These are phyloP conservation scores for Brachionus koreanus DNA, from an alignment of 1,140 invertebrate genomes.

Conservation along the genomic window DNA sequence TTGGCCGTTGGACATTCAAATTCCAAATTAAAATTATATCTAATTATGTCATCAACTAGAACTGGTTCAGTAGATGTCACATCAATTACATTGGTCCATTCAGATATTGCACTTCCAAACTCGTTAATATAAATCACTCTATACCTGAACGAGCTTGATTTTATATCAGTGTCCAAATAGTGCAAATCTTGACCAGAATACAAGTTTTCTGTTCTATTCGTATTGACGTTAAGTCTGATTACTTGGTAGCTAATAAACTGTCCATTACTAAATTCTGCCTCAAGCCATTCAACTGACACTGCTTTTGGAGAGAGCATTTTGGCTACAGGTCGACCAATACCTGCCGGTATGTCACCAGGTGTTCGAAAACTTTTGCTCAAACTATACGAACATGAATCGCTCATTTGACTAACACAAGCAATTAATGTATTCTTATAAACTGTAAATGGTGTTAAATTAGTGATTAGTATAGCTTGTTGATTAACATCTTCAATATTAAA, in stretches of 20 bases:
- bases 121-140: constrained; percentile 28
- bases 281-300: constrained; percentile 32
- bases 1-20: not conserved
- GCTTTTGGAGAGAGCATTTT: not conserved
- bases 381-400: constrained; percentile 10
- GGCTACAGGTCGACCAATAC: not conserved
- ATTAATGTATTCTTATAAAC: not conserved
- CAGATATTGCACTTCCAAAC: constrained; percentile 2
- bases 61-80: not conserved
- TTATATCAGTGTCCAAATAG: not conserved
- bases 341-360: not conserved
- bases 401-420: not conserved
- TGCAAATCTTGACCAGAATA: not conserved
- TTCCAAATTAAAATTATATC: constrained; percentile 3
- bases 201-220: constrained; percentile 10
- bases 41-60: not conserved
- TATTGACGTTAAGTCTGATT: not conserved
- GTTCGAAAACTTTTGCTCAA: not conserved
- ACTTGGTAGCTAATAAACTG: constrained; percentile 29
- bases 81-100: not conserved
- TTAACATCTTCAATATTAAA: not conserved
- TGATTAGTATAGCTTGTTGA: not conserved
- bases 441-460: not conserved
- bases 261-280: not conserved
- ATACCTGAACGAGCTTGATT: not conserved